Base-by-base conservation (phyloP, 2,888 invertebrate species). In the Scelioninae gen. 1 region DNA sequence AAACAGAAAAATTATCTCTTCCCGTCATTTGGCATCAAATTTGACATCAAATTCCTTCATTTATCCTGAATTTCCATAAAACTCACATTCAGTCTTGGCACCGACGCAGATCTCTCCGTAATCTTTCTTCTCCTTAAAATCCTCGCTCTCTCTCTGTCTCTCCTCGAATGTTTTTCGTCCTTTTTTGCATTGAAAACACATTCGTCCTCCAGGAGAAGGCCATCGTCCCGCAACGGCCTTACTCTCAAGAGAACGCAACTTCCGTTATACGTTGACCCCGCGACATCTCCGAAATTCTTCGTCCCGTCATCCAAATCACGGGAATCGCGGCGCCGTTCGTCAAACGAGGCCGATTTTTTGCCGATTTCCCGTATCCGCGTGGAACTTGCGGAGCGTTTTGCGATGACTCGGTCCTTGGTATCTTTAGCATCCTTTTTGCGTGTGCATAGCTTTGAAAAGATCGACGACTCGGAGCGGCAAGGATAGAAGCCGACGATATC, bases 51-150 rank as follows among this genome's bases (percentile, higher is more conserved):
- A n/a, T n/a, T n/a, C n/a, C n/a, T n/a, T n/a, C n/a, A n/a, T n/a
- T n/a, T n/a, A n/a, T n/a, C n/a, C n/a, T n/a, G n/a, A n/a, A n/a
- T n/a, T n/a, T n/a, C n/a, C n/a, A n/a, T n/a, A 34, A 45, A 68
- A 91, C 92, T 92, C 90, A 92, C 92, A 76, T 91, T 87, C 60
- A 90, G 86, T 83, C 92, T 88, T 9, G 93, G 93, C 76, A 93
- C 91, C 65, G 93, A 93, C 3, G 92, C 90, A 13, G 93, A 93
- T 84, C 93, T 88, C n/a, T 90, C 89, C 86, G 91, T 90, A 84
- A 92, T 91, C 62, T 90, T 91, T 10, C 92, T 89, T 13, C 93
- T 87, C 43, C 93, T 82, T 8, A 92, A 88, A 62, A 91, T 88
- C 78, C 92, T 88, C 34, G 92, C 92, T 3, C 92, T 87, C 77